phyloP scores from a whole-genome alignment of 2,113 vertebrate species.

The Spermophilus dauricus region DNA sequence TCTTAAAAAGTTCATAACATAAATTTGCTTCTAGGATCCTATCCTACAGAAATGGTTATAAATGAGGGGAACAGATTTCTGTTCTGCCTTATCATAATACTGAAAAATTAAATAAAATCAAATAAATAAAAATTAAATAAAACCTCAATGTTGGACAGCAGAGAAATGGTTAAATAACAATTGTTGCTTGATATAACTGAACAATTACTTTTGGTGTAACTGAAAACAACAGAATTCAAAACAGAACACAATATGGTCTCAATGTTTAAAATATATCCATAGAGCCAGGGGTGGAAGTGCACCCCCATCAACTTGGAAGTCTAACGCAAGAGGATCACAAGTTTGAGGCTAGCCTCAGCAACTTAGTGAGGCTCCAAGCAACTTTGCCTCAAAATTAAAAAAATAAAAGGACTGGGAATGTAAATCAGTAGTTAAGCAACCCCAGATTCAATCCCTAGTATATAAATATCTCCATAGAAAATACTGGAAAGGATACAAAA shows the following conservation, averaged over 20 bases:
- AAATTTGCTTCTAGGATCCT: constrained; percentile 54
- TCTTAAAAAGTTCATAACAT: neutral
- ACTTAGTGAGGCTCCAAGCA: neutral
- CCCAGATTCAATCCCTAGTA: neutral
- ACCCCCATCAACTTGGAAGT: neutral
- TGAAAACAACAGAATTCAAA: constrained; percentile 51
- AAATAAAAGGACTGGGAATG: neutral
- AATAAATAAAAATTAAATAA: neutral
- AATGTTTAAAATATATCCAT: constrained; percentile 22
- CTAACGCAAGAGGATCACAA: neutral
- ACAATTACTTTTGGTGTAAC: constrained; percentile 23
- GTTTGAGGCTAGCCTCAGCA: neutral
- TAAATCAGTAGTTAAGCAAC: neutral
- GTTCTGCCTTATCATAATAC: constrained; percentile 22
- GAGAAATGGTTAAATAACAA: constrained; percentile 35
- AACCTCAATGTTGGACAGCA: constrained; percentile 37
- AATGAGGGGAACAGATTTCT: neutral
- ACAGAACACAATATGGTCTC: neutral
- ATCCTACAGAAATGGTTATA: constrained; percentile 38
- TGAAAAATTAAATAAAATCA: constrained; percentile 27
- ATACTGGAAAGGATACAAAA: neutral
- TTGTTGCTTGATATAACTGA: neutral
- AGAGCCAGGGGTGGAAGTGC: neutral
- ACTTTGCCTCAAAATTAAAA: neutral
- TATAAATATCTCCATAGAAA: neutral